Evolutionary conservation across 2,113 vertebrate species (phyloP), one percentile per base, ranked within the genome.

Genomic region (Corythaeola cristata): DNA sequence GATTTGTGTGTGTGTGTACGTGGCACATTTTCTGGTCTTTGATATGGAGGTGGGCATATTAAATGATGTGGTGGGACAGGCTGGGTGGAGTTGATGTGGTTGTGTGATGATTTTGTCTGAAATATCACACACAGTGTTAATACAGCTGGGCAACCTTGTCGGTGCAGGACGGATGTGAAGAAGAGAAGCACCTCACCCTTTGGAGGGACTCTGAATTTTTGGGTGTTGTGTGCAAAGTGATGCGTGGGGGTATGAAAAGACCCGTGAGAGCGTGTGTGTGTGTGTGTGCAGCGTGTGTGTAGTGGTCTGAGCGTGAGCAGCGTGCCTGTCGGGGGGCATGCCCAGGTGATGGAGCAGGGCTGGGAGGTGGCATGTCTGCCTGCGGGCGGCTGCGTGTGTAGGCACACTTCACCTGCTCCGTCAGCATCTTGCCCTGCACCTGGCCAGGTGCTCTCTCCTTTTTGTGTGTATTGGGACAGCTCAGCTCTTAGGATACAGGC

Each of bases 331-430:
- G 62, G 64, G 32, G 26, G 23, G 13, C 0, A 6, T 64, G 69
- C 24, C 47, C 3, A 24, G 28, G 52, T 16, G 59, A 1, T 44
- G 75, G 37, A 3, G 21, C 6, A 24, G 23, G 62, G 69, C 75
- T 28, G 30, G 62, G 60, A 78, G 56, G 39, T 2, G 27, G 33
- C 1, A 0, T 15, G 50, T 6, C 66, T 72, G 41, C 0, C 0
- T 69, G 88, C 0, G 0, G 84, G 73, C 0, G 0, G 45, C 45
- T 0, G 2, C 2, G 4, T 39, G 47, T 81, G 69, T 7, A 35
- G 27, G 58, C 92, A 89, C 50, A 20, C 44, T 30, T 72, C 50
- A 58, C 50, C 89, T 69, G 41, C 59, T 93, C 86, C 0, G 0
- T 41, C 77, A 63, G 87, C 82, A 55, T 50, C 71, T 74, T 33